Conservation (phyloP, 2,888 invertebrate genomes). For the Prenolepis imparis region DNA sequence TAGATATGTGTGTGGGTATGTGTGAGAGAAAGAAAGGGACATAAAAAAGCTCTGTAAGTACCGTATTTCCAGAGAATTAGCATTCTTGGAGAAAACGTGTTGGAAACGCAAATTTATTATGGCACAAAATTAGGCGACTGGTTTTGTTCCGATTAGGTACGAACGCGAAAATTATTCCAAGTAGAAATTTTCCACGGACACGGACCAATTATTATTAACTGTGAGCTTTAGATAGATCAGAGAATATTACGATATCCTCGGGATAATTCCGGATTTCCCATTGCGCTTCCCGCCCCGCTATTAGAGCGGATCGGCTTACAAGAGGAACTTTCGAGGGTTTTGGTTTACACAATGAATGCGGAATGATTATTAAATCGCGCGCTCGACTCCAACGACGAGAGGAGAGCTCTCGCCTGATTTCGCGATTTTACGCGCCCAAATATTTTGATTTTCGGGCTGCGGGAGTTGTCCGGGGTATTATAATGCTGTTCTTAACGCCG, state of each 20-base stretch:
- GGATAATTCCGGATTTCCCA: slow-evolving; percentile 27
- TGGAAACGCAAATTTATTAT: slow-evolving; percentile 47
- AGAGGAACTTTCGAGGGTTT: background rate
- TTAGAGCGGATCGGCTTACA: slow-evolving; percentile 6
- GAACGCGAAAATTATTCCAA: background rate
- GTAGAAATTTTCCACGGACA: slow-evolving; percentile 4
- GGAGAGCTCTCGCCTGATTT: background rate
- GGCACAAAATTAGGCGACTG: slow-evolving; percentile 19
- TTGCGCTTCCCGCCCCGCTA: background rate
- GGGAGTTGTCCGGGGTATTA: background rate
- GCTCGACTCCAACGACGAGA: background rate
- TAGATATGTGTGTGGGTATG: background rate
- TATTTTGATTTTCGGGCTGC: background rate
- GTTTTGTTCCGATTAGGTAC: slow-evolving; percentile 9
- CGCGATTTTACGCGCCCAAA: background rate
- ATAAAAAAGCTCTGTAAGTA: background rate
- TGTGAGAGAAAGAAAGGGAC: background rate
- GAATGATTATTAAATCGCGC: slow-evolving; percentile 37
- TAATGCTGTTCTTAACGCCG: slow-evolving; percentile 30
- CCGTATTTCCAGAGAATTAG: slow-evolving; percentile 26
- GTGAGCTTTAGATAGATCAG: slow-evolving; percentile 23
- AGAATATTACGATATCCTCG: slow-evolving; percentile 48
- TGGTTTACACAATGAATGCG: background rate
- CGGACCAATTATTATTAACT: slow-evolving; percentile 41
- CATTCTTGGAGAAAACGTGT: background rate